A percentile compares a stretch with the other conserved stretches of the same genome.
Evolutionary conservation across 2,888 invertebrate species (phyloP).

Genomic region (Oscheius sp.): DNA sequence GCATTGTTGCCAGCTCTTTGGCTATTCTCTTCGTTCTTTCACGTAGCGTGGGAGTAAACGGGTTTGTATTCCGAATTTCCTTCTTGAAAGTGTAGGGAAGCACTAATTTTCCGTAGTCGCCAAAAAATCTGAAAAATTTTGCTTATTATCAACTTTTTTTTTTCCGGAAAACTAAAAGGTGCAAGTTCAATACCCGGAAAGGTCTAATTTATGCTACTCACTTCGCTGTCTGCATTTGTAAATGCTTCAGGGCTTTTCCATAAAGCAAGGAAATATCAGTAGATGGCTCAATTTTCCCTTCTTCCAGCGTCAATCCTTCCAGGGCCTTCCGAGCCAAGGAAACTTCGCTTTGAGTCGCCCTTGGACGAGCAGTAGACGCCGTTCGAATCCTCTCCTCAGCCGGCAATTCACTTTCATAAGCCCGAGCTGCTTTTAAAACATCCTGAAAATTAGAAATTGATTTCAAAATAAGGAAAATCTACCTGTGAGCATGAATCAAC

Average conservation of each 20-base stretch:
- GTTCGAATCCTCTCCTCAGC: slow-evolving; percentile 67
- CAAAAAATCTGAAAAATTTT: slow-evolving; percentile 60
- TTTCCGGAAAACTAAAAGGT: too few species aligned
- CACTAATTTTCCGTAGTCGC: slow-evolving; percentile 64
- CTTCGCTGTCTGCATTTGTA: slow-evolving; percentile 53
- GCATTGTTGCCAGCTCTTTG: slow-evolving; percentile 72
- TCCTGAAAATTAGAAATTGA: slow-evolving; percentile 34
- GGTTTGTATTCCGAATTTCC: slow-evolving; percentile 70
- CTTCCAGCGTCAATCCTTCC: neutral
- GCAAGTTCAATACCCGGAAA: too few species aligned
- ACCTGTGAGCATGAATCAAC: slow-evolving; percentile 64
- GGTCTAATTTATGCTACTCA: neutral
- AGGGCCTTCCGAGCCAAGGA: slow-evolving; percentile 32
- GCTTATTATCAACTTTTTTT: slow-evolving; percentile 3
- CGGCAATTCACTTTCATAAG: slow-evolving; percentile 58
- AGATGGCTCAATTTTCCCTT: slow-evolving; percentile 27
- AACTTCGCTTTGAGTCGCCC: slow-evolving; percentile 43
- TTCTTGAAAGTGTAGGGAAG: slow-evolving; percentile 70
- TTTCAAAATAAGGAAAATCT: neutral
- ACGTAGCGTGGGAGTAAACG: slow-evolving; percentile 66
- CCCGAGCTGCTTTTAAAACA: slow-evolving; percentile 44
- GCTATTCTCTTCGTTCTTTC: slow-evolving; percentile 68
- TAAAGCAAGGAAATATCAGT: slow-evolving; percentile 44
- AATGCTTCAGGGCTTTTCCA: slow-evolving; percentile 47
- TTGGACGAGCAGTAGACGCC: slow-evolving; percentile 39